Base-by-base conservation (phyloP, 2,888 invertebrate species). In the Sphaeridia pumilis region DNA sequence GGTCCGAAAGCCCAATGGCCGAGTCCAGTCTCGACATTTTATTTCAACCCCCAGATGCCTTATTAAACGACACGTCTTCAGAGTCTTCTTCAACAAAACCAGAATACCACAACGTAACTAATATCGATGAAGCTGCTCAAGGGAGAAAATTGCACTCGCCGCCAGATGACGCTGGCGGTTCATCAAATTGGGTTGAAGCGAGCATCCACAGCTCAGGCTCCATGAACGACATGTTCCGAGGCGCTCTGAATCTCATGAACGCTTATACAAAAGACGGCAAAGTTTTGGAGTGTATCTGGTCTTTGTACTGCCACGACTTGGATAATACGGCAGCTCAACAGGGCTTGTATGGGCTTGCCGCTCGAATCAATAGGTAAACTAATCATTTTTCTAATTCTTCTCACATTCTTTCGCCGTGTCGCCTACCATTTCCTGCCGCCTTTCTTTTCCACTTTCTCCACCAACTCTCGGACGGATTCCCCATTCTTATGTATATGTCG, bases 251-350 rank as follows among this genome's bases (percentile, higher is more conserved):
- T 58, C 69, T 79, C 5, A 76, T 76, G 2, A 70, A 75, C 24
- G 78, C 77, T 5, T 78, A 76, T 58, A 74, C 75, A 58, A 75
- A 73, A 52, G 73, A 72, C 73, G 58, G 74, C 2, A 69, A 74
- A 0, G 74, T 75, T 28, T 61, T 78, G 61, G 78, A 78, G 63
- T 78, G 78, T 57, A 72, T 78, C 14, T 78, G 78, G 78, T 68
- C 76, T 51, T 65, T 78, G 43, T 78, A 78, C 64, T 78, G 78
- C 64, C 69, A 72, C 48, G 78, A 78, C 67, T 68, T 78, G 52
- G 75, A 72, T 4, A 74, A 73, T 1, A 77, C 78, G 0, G 71
- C 76, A 1, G 73, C 73, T 46, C 64, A 77, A 42, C 71, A 70
- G 14, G 71, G 77, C 0, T 76, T 78, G 0, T 78, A 77, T 59